phyloP scores from a whole-genome alignment of 92 coral and sea anemone species.

The Actinostola sp. region DNA sequence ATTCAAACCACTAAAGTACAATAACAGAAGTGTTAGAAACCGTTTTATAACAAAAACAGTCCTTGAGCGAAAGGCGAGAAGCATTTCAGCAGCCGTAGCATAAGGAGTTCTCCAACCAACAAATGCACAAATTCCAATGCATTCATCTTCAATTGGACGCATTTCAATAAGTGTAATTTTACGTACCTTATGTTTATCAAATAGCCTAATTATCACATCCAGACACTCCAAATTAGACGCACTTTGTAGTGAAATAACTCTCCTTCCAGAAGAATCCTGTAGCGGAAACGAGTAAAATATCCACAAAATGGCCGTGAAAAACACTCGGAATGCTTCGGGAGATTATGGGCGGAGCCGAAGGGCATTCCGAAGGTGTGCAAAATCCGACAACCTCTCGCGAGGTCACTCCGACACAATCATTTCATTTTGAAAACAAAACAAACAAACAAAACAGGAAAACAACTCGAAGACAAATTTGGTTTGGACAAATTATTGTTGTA shows the following conservation, averaged over 20 bases:
- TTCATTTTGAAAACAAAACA: not conserved
- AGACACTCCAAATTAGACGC: slow-evolving; percentile 9
- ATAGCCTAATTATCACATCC: slow-evolving; percentile 28
- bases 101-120: slow-evolving; percentile 39
- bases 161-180: not conserved
- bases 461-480: not conserved
- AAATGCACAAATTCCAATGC: slow-evolving; percentile 23
- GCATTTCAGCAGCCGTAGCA: slow-evolving; percentile 21
- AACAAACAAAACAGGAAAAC: not conserved
- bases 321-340: slow-evolving; percentile 48
- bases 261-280: slow-evolving; percentile 36
- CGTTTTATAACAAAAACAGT: not conserved
- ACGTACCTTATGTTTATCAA: slow-evolving; percentile 19
- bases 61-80: not conserved
- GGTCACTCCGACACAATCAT: not conserved
- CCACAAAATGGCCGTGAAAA: slow-evolving; percentile 46
- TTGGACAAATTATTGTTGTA: too few relatives aligned
- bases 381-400: slow-evolving; percentile 18
- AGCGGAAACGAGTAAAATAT: slow-evolving; percentile 38
- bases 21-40: not conserved
- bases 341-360: slow-evolving; percentile 34
- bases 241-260: slow-evolving; percentile 10
- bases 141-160: not conserved
- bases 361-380: slow-evolving; percentile 34
- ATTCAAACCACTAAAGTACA: not conserved